These are phyloP conservation scores for Vanessa tameamea DNA, from an alignment of 1,140 invertebrate species.

Conservation along the genomic window DNA sequence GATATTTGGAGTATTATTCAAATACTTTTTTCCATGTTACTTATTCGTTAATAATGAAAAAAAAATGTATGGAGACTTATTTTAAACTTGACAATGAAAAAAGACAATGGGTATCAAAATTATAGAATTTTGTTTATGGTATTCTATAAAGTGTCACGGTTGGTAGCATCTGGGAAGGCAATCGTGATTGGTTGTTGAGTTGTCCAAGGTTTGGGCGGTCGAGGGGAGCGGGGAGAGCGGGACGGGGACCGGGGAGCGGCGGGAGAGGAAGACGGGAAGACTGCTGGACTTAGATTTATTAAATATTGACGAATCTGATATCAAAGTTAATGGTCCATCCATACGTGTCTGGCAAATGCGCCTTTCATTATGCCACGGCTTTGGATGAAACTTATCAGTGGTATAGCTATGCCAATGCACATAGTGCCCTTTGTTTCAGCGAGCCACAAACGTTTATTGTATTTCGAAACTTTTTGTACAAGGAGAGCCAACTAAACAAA, in stretches of 20 bases:
- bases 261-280: conserved; percentile 41
- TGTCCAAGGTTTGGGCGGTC: conserved; percentile 66
- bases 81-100: neutral
- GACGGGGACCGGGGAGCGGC: conserved; percentile 42
- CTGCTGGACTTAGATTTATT: neutral
- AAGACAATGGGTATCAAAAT: neutral
- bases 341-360: too few species aligned
- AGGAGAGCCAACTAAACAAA: too few species aligned
- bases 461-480: too few species aligned
- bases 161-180: conserved; percentile 53
- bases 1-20: too few species aligned
- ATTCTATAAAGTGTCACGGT: conserved; percentile 26
- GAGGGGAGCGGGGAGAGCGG: conserved; percentile 52
- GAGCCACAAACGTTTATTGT: too few species aligned
- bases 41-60: neutral
- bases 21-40: neutral
- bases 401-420: too few species aligned
- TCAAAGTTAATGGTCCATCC: too few species aligned
- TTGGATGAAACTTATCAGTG: too few species aligned
- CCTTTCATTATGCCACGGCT: too few species aligned
- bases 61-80: neutral
- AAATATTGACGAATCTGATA: neutral
- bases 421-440: too few species aligned
- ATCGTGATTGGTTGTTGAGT: conserved; percentile 71
- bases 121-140: conserved; percentile 33